Evolutionary conservation across 2,113 vertebrate genomes (phyloP), one percentile per base, ranked within the genome.

Genomic region (Physeter macrocephalus): DNA sequence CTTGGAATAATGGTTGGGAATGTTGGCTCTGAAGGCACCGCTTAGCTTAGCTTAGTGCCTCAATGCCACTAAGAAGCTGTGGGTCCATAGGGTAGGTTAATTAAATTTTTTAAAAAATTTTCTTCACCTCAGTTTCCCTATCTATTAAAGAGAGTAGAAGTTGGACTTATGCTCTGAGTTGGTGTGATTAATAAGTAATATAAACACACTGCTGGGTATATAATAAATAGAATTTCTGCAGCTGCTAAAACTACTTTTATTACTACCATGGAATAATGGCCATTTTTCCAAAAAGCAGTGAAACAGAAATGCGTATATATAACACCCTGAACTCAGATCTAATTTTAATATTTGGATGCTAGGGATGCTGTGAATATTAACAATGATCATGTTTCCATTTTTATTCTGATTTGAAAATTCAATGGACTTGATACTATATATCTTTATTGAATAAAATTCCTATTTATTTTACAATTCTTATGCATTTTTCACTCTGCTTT

Each of bases 121-220:
- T 78, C n/a, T 90, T n/a, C 39, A 20, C 41, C 27, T 95, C 66
- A 85, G 31, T 87, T 66, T 41, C 27, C 14, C 74, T 69, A 67
- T 36, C 25, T 96, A 80, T 59, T 96, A 90, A 90, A 66, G 34
- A 66, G 41, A 90, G 86, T 49, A 71, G 49, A 94, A 88, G 31
- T 92, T 78, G 54, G 34, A 89, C 21, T 59, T 78, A 49, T 49
- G 23, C 27, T 71, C 13, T 66, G 82, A 59, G 5, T 95, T 85
- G 17, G 1, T 77, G 15, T 77, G 12, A 81, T 86, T 90, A 92
- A 90, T 94, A 96, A 97, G 82, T 92, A 52, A 93, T 13, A 72
- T 66, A 95, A 96, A 74, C 66, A 92, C 2, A 90, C 6, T 34
- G 21, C 2, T 77, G 49, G 18, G 18, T 88, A 86, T 71, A 66